Conservation (phyloP, 2,888 invertebrate species). For the Spodoptera exigua region DNA sequence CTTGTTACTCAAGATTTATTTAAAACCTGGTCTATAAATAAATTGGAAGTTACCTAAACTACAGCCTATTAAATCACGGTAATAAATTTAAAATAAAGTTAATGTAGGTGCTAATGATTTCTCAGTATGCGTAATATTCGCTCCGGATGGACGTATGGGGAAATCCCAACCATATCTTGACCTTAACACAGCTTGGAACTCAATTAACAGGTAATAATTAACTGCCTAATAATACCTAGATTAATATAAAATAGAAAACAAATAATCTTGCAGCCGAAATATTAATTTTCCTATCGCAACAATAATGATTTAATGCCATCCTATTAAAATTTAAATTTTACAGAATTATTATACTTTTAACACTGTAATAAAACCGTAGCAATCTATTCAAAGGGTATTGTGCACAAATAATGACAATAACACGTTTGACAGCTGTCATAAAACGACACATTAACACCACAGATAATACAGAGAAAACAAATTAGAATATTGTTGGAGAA, state of each 20-base stretch:
- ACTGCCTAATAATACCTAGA: slow-evolving; percentile 39
- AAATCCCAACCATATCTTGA: slow-evolving; percentile 29
- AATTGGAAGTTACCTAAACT: slow-evolving; percentile 16
- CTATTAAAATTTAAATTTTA: slow-evolving; percentile 12
- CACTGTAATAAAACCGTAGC: slow-evolving; percentile 70
- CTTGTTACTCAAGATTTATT: slow-evolving; percentile 1
- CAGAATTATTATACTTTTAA: slow-evolving; percentile 65
- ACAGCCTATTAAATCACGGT: slow-evolving; percentile 9
- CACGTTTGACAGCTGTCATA: slow-evolving; percentile 11
- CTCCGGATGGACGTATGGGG: slow-evolving; percentile 14
- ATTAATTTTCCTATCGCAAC: slow-evolving; percentile 18
- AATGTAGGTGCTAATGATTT: slow-evolving; percentile 17
- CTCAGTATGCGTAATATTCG: slow-evolving; percentile 25
- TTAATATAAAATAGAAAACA: slow-evolving; percentile 18
- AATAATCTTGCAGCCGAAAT: slow-evolving; percentile 15
- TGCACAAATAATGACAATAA: slow-evolving; percentile 1
- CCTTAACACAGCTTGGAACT: slow-evolving; percentile 27
- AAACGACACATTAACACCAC: slow-evolving; percentile 12
- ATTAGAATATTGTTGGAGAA: slow-evolving; percentile 47
- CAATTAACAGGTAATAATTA: slow-evolving; percentile 46
- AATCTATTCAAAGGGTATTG: slow-evolving; percentile 40
- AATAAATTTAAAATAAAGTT: slow-evolving; percentile 19
- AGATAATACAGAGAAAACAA: slow-evolving; percentile 41
- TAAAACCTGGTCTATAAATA: too few species aligned
- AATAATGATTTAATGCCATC: slow-evolving; percentile 14